Evolutionary conservation across 2,113 vertebrate species (phyloP).

Genomic region (Athene cunicularia): DNA sequence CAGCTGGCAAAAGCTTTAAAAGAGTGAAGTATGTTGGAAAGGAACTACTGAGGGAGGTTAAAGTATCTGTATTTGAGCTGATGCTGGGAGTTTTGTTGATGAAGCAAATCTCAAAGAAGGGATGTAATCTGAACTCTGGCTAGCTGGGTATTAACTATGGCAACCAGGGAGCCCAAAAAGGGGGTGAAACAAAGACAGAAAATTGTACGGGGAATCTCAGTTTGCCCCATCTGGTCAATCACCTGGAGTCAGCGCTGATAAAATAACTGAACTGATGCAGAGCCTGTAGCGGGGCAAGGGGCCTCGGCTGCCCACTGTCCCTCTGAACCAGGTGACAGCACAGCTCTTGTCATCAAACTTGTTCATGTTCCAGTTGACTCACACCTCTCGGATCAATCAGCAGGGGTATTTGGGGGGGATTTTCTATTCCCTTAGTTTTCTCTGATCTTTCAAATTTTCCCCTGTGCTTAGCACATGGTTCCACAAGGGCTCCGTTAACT

Average conservation of each 20-base stretch:
- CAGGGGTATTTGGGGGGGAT: not conserved
- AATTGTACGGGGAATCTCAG: not conserved
- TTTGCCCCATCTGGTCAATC: not conserved
- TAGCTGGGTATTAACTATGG: not conserved
- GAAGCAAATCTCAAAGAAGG: not conserved
- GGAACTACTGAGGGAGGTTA: not conserved
- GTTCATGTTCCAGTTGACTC: not conserved
- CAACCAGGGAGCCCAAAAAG: not conserved
- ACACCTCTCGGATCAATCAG: not conserved
- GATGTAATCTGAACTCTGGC: not conserved
- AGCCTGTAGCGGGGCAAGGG: not conserved
- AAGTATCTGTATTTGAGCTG: not conserved
- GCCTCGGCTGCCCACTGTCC: not conserved
- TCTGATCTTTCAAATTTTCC: not conserved
- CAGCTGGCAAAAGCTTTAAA: not conserved
- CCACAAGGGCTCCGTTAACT: not conserved
- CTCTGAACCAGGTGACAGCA: rapidly evolving
- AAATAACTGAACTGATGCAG: not conserved
- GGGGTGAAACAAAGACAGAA: not conserved
- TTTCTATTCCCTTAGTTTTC: not conserved
- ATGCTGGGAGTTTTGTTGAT: not conserved
- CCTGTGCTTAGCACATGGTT: not conserved
- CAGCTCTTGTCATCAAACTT: rapidly evolving
- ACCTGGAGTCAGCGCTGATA: not conserved
- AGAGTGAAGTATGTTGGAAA: not conserved